These are phyloP conservation scores for Protosalanx chinensis DNA, from an alignment of 2,797 vertebrate genomes.

Conservation along the genomic window DNA sequence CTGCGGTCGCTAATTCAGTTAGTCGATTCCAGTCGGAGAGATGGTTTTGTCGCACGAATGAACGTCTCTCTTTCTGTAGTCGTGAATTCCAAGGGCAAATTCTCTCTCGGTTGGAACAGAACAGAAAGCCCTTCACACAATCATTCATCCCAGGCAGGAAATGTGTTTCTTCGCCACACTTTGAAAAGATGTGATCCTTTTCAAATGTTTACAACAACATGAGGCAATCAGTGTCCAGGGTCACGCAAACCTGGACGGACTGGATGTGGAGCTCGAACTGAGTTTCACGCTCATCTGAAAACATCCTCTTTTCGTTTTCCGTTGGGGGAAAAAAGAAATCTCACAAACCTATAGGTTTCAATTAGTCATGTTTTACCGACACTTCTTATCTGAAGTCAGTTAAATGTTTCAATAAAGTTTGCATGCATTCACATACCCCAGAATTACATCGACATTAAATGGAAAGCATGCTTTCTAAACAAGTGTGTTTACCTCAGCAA, in stretches of 20 bases:
- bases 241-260: constrained; percentile 16
- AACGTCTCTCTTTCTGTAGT: not conserved
- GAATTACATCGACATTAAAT: constrained; percentile 19
- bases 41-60: not conserved
- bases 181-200: constrained; percentile 33
- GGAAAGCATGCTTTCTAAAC: not conserved
- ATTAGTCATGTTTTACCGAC: constrained; percentile 2
- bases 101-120: constrained; percentile 4
- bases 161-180: constrained; percentile 25
- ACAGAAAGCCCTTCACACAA: not conserved
- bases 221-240: constrained; percentile 20
- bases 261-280: constrained; percentile 16
- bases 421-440: constrained; percentile 5
- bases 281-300: constrained; percentile 13
- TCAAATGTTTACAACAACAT: constrained; percentile 45
- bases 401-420: constrained; percentile 31
- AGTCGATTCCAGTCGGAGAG: not conserved
- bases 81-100: not conserved
- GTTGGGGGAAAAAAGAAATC: not conserved
- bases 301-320: constrained; percentile 39
- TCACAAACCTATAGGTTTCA: not conserved
- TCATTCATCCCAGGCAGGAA: constrained; percentile 29
- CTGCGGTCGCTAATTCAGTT: not conserved
- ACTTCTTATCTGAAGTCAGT: not conserved
- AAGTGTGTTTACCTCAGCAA: not conserved